Evolutionary conservation across 2,113 vertebrate species (phyloP), one percentile per base, ranked within the genome.

Genomic region (Cynocephalus volans): DNA sequence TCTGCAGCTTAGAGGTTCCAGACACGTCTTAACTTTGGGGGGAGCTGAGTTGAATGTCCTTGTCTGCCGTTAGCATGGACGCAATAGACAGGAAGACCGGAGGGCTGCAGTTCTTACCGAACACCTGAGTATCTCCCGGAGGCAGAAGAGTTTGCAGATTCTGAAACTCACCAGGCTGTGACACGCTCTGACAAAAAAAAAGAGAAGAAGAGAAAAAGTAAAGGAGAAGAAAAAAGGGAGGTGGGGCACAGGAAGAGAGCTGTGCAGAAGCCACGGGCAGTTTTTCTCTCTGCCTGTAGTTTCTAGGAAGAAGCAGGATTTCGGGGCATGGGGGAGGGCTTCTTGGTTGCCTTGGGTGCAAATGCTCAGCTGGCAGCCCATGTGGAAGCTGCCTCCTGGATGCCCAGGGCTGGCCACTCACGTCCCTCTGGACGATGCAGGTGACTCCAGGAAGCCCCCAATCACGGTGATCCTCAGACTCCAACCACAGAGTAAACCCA

Each of bases 241-340:
- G 8, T 3, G 1, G 17, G 31, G 50, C 60, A 1, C 15, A 7
- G 10, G 1, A 3, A 82, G 69, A 60, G 21, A 11, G 24, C 6
- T 8, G 5, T 0, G 5, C 0, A 1, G 8, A 12, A 73, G 50
- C 14, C 1, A 0, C 1, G 0, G 33, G 58, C n/a, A 31, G n/a
- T 18, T 26, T 70, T 36, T 24, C 15, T 69, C 50, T n/a, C 9
- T 33, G 41, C 54, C 28, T 48, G 18, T 21, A 12, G 15, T 21
- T 17, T 75, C 36, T 6, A 36, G 23, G 26, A 5, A 26, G 73
- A 18, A 86, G 24, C 2, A 17, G 72, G 31, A 54, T 8, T 17
- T 11, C 8, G 0, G 1, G 19, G 17, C 10, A 15, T 18, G 9
- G 19, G 11, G 50, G 48, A 69, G 64, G 62, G 33, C 19, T 24